A percentile compares a stretch with the other conserved stretches of the same genome.
Evolutionary conservation across 2,797 vertebrate species (phyloP).

Genomic region (Rhinogobio ventralis): DNA sequence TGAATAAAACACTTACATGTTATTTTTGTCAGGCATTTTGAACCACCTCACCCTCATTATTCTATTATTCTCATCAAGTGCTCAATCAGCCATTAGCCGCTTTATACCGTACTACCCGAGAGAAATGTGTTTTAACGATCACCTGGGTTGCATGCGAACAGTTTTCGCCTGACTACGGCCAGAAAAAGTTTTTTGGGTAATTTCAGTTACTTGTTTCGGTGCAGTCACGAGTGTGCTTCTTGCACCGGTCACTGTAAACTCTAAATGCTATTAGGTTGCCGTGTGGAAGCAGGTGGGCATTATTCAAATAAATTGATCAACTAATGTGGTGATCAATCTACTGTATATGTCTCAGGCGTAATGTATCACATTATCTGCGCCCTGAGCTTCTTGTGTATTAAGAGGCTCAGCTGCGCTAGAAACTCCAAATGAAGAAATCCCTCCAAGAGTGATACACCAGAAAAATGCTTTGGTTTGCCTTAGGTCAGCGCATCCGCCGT

Average conservation of each 20-base stretch:
- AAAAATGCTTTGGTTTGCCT: slow-evolving; percentile 60
- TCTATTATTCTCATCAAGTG: slow-evolving; percentile 69
- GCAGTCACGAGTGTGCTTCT: neutral
- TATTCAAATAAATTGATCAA: slow-evolving; percentile 52
- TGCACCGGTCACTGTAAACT: neutral
- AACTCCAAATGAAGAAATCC: slow-evolving; percentile 54
- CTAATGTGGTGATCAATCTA: slow-evolving; percentile 55
- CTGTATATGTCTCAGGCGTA: slow-evolving; percentile 27
- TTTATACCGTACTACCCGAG: slow-evolving; percentile 41
- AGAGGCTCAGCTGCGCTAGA: slow-evolving; percentile 49
- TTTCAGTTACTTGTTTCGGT: neutral
- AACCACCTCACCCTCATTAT: slow-evolving; percentile 67
- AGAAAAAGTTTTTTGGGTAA: slow-evolving; percentile 12
- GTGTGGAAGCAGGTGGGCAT: slow-evolving; percentile 52
- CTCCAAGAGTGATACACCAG: slow-evolving; percentile 52
- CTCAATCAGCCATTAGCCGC: slow-evolving; percentile 65
- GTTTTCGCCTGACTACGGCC: neutral
- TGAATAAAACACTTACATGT: slow-evolving; percentile 69
- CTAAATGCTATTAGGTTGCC: slow-evolving; percentile 30
- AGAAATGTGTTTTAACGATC: slow-evolving; percentile 51
- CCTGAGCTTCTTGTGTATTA: slow-evolving; percentile 19
- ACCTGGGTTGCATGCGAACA: slow-evolving; percentile 29
- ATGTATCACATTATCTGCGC: slow-evolving; percentile 24
- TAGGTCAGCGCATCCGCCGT: slow-evolving; percentile 36
- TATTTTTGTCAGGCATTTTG: slow-evolving; percentile 64